Evolutionary conservation across 2,888 invertebrate species (phyloP), one percentile per base, ranked within the genome.

Genomic region (Hypercompe scribonia): DNA sequence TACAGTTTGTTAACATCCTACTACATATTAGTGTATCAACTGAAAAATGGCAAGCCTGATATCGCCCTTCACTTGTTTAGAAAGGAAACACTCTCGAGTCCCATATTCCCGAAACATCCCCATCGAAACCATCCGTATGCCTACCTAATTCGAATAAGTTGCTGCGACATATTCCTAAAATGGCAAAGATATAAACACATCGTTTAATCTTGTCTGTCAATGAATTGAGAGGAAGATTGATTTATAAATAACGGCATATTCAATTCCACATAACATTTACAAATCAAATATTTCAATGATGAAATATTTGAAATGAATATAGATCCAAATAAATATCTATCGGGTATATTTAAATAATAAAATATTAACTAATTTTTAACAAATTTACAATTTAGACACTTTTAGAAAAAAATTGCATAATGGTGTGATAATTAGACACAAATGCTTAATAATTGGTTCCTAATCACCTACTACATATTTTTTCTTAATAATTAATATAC

Each of bases 291-390:
- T 84, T 84, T 82, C 82, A 28, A 65, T 8, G 76, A 70, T 69
- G 77, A 83, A 83, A 83, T 82, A 84, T 70, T 75, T 68, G 65
- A 78, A 83, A 82, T 74, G 76, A 65, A 69, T 76, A 76, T 61
- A 61, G 54, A 70, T 67, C 31, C 67, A 70, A 76, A 79, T 78
- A 65, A 50, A 66, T 39, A 39, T 58, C 18, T 15, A 24, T 18
- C 46, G 50, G 58, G 11, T 13, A 15, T 36, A 65, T 28, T 68
- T 33, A 65, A 72, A 68, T 63, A 50, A 36, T 15, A 31, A 75
- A 64, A 67, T 75, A 77, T 82, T 79, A 79, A 83, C 81, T 71
- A 65, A 8, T 46, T 74, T 83, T 83, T 76, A 83, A 83, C 80
- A 80, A 78, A 39, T 24, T 50, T 39, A 33, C 58, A 64, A 61